These are phyloP conservation scores for Nymphicus hollandicus DNA, from an alignment of 2,113 vertebrate genomes.

Conservation along the genomic window DNA sequence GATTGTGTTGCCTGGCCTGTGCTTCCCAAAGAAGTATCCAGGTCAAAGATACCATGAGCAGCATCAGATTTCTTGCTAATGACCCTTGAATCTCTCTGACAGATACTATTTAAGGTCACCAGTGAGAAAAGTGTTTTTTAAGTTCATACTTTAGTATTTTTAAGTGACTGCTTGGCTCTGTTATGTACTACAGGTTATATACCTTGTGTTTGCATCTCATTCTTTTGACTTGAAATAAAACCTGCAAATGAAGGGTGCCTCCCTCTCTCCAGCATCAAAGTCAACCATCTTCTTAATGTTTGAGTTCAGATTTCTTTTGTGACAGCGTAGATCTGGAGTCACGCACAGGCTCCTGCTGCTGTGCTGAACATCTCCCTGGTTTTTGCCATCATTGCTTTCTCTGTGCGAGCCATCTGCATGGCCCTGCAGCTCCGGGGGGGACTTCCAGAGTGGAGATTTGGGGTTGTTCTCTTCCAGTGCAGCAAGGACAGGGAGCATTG, in stretches of 20 bases:
- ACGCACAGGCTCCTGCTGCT: fast-evolving
- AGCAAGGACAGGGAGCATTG: background rate
- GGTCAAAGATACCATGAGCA: background rate
- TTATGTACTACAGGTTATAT: background rate
- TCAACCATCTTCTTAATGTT: background rate
- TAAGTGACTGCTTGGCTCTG: background rate
- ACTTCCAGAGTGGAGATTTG: background rate
- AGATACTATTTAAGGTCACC: background rate
- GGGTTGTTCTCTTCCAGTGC: background rate
- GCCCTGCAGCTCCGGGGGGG: background rate
- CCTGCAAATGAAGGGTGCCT: background rate
- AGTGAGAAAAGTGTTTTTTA: background rate
- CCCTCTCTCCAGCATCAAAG: background rate
- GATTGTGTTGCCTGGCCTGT: background rate
- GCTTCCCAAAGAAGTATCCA: background rate
- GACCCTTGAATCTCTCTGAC: background rate
- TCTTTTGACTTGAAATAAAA: background rate
- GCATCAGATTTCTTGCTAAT: background rate
- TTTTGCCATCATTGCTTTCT: background rate
- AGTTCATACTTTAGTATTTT: background rate
- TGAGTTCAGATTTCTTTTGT: background rate
- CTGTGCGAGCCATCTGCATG: background rate
- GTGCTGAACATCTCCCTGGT: background rate
- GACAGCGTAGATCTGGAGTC: fast-evolving
- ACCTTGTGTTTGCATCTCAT: background rate